Base-by-base conservation (phyloP, 2,888 invertebrate species). In the Lysandra coridon region DNA sequence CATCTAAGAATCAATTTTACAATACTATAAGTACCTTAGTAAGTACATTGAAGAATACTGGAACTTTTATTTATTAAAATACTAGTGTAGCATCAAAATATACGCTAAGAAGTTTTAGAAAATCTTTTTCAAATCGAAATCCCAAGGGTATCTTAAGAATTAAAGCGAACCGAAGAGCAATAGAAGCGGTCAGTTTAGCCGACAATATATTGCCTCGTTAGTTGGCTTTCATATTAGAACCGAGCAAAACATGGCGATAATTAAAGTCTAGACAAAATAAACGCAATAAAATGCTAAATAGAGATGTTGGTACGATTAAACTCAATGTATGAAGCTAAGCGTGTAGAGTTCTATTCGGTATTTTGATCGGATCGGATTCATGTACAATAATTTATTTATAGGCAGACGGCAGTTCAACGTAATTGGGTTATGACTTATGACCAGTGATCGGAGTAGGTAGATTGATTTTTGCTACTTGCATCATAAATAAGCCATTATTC, bases 241-340 rank as follows among this genome's bases (percentile, higher is more conserved):
- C 76, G 76, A 76, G 76, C 75, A 76, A 75, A 76, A 76, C 76
- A 76, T 76, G 57, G 49, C 30, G 75, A 76, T 76, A 76, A 76
- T 76, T 76, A 76, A 53, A 76, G 76, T 76, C 76, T 76, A 76
- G 76, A 76, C 76, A 76, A 76, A 76, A 76, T 76, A 76, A 76
- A 76, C 30, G 33, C 76, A 57, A 76, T 76, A 33, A 76, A 57
- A 76, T 53, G 23, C 76, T 76, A 53, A 49, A 75, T 53, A 53
- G 57, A 75, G 49, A 75, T 75, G 44, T 75, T 76, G 53, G 69
- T 69, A 69, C 12, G 4, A 33, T 69, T 69, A 69, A 69, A 33
- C 33, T 57, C 3, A 57, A 40, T 40, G 40, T 40, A 40, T 40
- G 40, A 40, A 40, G 40, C 40, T 40, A 40, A 0, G 10, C 44